phyloP scores from a whole-genome alignment of 2,113 vertebrate species.

The Furnarius figulus region DNA sequence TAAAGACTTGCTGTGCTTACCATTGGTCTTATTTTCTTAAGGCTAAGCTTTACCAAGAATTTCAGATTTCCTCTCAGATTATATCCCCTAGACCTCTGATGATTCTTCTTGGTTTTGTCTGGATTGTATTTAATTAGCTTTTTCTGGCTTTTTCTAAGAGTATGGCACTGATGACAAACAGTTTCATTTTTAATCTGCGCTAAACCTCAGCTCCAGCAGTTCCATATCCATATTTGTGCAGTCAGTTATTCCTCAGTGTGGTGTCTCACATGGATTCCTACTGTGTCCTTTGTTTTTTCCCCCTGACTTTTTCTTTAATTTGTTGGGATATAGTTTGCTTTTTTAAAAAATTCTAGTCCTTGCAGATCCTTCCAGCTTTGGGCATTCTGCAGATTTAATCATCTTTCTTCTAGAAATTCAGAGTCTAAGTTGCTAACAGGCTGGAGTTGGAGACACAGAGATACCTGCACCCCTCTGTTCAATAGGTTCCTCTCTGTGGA shows the following conservation, averaged over 20 bases:
- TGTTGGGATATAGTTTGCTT: not conserved
- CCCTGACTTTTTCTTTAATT: not conserved
- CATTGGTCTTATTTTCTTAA: not conserved
- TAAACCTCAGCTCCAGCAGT: slow-evolving; percentile 20
- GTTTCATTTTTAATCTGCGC: not conserved
- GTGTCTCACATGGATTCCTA: not conserved
- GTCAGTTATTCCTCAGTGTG: not conserved
- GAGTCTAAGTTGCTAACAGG: not conserved
- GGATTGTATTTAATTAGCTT: slow-evolving; percentile 4
- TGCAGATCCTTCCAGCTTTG: not conserved
- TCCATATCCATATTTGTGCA: slow-evolving; percentile 25
- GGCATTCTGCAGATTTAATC: not conserved
- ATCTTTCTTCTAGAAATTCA: not conserved
- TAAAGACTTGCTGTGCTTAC: not conserved
- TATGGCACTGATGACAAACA: not conserved
- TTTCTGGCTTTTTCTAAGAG: not conserved
- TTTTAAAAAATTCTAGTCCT: not conserved
- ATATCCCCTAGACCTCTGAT: not conserved
- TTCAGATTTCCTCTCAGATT: not conserved
- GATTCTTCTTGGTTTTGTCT: not conserved
- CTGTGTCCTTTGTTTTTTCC: not conserved
- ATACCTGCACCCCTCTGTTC: not conserved
- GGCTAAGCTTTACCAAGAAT: not conserved
- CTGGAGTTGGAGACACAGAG: not conserved
- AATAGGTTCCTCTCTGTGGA: not conserved